Base-by-base conservation (phyloP, 2,797 vertebrate genomes). In the Acanthis flammea region DNA sequence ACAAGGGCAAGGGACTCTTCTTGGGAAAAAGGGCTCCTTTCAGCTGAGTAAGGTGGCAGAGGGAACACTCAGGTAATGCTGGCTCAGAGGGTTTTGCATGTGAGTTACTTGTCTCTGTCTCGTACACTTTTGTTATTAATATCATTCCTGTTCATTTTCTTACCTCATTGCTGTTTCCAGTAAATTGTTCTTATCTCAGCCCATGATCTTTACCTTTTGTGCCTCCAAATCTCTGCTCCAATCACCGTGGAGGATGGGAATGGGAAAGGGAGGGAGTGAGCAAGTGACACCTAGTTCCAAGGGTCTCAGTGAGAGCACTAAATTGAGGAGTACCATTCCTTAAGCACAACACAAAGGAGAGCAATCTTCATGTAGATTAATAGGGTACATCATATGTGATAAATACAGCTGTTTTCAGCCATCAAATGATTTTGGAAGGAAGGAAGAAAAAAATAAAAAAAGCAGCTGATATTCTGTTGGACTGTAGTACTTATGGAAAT, bases 211-310 rank as follows among this genome's bases (percentile, higher is more conserved):
- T 28, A 24, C 19, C 27, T 57, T 57, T 50, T 37, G n/a, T 37
- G 7, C 13, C 28, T 57, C 37, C 19, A n/a, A 28, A n/a, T 50
- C 51, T 65, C n/a, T 71, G 16, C n/a, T 78, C n/a, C 44, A 57
- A 3, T 63, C 31, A 17, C 27, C 0, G 0, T 37, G 23, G 7
- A 27, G 13, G 10, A 5, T 55, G 31, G 5, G 23, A 12, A 8
- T 23, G 12, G 23, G 22, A 41, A 54, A 42, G 12, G 5, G 14
- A 48, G 22, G 5, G 14, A 31, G 18, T 9, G 22, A 28, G n/a
- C 6, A n/a, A 21, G 58, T 19, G 22, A 4, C 12, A 16, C 1
- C 0, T 21, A 19, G 6, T n/a, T 50, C 65, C 13, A 11, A 44
- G n/a, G 9, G 10, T 37, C 13, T 48, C 18, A 31, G 19, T 42